Evolutionary conservation across 2,888 invertebrate genomes (phyloP).

Genomic region (Temnothorax unifasciatus): DNA sequence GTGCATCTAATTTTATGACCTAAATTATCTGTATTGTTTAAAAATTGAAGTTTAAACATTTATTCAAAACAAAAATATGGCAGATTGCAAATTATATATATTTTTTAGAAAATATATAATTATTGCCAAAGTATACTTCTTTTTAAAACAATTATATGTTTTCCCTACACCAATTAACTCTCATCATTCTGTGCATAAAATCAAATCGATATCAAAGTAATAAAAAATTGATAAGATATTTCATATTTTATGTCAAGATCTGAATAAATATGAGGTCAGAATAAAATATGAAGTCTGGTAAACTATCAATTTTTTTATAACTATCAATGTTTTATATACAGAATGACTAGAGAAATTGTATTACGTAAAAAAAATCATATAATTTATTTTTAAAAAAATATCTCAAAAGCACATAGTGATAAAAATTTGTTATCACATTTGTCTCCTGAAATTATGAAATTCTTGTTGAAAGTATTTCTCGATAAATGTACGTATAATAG

Average conservation of each 20-base stretch:
- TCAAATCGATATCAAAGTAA: background rate
- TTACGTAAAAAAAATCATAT: background rate
- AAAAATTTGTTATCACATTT: background rate
- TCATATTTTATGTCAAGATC: background rate
- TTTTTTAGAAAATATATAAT: background rate
- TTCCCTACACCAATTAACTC: background rate
- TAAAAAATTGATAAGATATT: background rate
- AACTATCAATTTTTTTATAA: background rate
- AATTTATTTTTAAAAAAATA: background rate
- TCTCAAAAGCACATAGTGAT: background rate
- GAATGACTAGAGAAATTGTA: background rate
- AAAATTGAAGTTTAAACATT: background rate
- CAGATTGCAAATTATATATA: background rate
- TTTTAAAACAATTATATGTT: background rate
- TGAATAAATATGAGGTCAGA: background rate
- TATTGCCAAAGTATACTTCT: background rate
- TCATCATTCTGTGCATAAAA: background rate
- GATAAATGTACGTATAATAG: background rate
- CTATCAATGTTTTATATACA: background rate
- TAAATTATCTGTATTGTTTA: slow-evolving; percentile 7
- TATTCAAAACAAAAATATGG: background rate
- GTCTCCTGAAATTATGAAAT: background rate
- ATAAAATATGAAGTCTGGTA: background rate
- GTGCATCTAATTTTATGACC: background rate
- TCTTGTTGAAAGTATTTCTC: background rate